These are phyloP conservation scores for Cyphomyrus plagiostoma DNA, from an alignment of 2,113 vertebrate species.

Conservation along the genomic window DNA sequence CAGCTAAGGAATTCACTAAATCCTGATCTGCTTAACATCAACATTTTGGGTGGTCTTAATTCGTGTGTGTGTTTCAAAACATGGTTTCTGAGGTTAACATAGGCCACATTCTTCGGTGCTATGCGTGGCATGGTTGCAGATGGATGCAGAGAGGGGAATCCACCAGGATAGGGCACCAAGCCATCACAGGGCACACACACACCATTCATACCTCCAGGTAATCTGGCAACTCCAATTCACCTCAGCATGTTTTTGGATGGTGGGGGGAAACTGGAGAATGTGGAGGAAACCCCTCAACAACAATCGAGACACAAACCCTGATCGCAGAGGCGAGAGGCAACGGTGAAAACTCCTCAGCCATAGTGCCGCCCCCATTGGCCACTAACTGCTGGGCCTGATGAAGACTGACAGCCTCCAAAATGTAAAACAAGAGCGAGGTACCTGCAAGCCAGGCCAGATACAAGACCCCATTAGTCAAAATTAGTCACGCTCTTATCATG, in stretches of 20 bases:
- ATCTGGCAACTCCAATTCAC: neutral
- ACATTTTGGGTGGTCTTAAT: neutral
- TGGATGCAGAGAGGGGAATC: neutral
- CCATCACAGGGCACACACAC: neutral
- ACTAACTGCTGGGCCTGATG: neutral
- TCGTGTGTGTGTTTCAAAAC: neutral
- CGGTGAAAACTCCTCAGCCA: neutral
- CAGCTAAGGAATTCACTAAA: neutral
- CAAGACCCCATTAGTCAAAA: neutral
- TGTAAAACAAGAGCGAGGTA: neutral
- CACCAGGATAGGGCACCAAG: neutral
- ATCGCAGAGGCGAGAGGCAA: neutral
- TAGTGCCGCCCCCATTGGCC: neutral
- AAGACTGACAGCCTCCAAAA: neutral
- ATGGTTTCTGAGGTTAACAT: neutral
- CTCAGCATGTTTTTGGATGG: neutral
- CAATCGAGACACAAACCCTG: neutral
- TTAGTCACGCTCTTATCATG: neutral
- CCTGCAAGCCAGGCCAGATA: neutral
- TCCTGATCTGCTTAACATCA: neutral
- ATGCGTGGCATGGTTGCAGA: neutral
- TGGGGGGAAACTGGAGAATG: neutral
- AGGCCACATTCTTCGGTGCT: neutral
- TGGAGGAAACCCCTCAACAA: neutral
- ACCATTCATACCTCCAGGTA: neutral